phyloP scores from a whole-genome alignment of 2,113 vertebrate species.

The Serinus canaria region DNA sequence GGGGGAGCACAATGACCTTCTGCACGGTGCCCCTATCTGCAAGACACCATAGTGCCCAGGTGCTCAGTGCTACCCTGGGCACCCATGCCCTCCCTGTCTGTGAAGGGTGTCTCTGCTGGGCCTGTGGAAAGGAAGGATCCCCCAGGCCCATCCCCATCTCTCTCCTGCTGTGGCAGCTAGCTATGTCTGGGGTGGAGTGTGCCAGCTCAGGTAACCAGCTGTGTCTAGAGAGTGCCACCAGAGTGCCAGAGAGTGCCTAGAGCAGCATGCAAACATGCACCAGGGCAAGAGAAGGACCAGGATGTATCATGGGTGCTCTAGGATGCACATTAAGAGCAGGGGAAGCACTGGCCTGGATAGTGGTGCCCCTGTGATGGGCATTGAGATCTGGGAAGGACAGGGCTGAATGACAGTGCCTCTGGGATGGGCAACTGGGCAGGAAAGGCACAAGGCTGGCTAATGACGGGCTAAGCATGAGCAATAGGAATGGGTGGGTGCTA shows the following conservation, averaged over 20 bases:
- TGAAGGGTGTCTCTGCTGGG: background rate
- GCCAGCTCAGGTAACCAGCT: background rate
- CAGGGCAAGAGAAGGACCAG: background rate
- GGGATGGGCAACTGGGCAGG: background rate
- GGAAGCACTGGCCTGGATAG: background rate
- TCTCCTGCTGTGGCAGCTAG: background rate
- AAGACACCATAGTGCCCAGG: slow-evolving; percentile 25
- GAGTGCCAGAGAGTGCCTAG: background rate
- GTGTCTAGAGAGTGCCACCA: background rate
- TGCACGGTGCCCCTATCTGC: slow-evolving; percentile 94
- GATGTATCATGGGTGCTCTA: background rate
- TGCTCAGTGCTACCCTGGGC: slow-evolving; percentile 37
- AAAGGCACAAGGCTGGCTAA: background rate
- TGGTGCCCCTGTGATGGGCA: background rate
- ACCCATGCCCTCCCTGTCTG: background rate
- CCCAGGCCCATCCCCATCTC: background rate
- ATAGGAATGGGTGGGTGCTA: background rate
- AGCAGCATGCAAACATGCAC: background rate
- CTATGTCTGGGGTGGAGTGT: background rate
- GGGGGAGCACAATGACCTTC: slow-evolving; percentile 96
- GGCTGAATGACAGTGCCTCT: background rate
- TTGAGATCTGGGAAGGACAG: background rate
- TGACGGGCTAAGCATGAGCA: background rate
- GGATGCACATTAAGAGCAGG: background rate
- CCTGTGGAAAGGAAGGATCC: background rate